A percentile compares a stretch with the other conserved stretches of the same genome.
Conservation (phyloP, 2,113 vertebrate genomes). For the Lontra canadensis region DNA sequence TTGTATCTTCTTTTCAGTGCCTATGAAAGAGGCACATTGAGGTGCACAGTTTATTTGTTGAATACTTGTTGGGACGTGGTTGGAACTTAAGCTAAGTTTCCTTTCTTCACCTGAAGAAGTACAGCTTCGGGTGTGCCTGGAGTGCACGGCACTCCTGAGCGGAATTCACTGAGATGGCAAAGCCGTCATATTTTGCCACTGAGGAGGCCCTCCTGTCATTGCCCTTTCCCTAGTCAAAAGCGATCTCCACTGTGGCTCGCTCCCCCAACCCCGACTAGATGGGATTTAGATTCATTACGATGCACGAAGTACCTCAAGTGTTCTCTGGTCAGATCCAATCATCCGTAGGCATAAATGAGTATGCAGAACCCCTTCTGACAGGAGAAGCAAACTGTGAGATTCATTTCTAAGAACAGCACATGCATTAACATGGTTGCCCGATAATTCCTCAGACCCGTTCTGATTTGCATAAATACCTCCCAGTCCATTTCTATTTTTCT, state of each 20-base stretch:
- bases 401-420: conserved; percentile 64
- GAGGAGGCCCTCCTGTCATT: no score
- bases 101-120: neutral
- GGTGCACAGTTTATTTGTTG: neutral
- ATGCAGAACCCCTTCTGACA: conserved; percentile 57
- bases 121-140: neutral
- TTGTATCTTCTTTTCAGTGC: neutral
- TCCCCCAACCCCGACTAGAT: fast-evolving
- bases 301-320: neutral
- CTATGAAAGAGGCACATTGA: neutral
- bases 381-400: conserved; percentile 72
- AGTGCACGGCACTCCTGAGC: neutral
- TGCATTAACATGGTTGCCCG: conserved; percentile 65
- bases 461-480: conserved; percentile 78
- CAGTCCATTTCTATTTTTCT: conserved; percentile 74
- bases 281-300: neutral
- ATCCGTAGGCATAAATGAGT: conserved; percentile 57
- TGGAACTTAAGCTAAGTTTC: neutral
- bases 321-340: conserved; percentile 66
- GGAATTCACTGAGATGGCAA: neutral
- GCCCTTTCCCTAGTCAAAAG: neutral
- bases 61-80: neutral
- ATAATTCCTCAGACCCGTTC: conserved; percentile 52
- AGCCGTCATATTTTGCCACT: neutral
- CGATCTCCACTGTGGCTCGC: no score